Percentiles rank a stretch among this genome's conserved stretches.
phyloP scores from a whole-genome alignment of 2,888 invertebrate species.

The Aleiodes leptofemur region DNA sequence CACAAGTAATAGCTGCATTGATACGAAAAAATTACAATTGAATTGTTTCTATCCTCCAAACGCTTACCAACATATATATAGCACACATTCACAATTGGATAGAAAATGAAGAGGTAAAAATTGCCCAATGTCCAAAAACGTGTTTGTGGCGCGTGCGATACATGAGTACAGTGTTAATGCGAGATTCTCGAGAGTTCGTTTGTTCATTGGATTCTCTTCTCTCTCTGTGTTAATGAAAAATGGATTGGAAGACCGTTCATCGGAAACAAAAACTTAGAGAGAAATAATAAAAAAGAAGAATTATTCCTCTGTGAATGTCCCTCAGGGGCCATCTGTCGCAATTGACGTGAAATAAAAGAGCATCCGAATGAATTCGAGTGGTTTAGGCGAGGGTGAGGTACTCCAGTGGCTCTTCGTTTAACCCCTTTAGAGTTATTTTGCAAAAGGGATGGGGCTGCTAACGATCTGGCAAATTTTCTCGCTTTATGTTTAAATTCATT shows the following conservation, averaged over 20 bases:
- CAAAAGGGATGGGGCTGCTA: constrained; percentile 40
- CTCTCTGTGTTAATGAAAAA: constrained; percentile 70
- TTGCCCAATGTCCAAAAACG: constrained; percentile 37
- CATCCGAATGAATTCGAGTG: constrained; percentile 67
- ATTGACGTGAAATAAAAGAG: constrained; percentile 67
- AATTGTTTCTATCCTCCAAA: constrained; percentile 53
- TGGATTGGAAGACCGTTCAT: constrained; percentile 58
- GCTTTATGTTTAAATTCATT: constrained; percentile 38
- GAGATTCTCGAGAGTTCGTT: constrained; percentile 63
- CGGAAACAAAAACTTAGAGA: constrained; percentile 70
- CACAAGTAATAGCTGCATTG: constrained; percentile 48
- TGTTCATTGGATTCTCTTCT: constrained; percentile 69
- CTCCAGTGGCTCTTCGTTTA: constrained; percentile 74
- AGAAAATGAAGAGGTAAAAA: constrained; percentile 26
- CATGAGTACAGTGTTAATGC: constrained; percentile 26
- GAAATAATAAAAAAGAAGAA: too few relatives aligned
- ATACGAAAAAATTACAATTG: constrained; percentile 45
- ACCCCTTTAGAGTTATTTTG: constrained; percentile 60
- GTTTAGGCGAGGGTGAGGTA: constrained; percentile 60
- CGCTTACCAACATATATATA: constrained; percentile 18
- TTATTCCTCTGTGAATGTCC: constrained; percentile 15
- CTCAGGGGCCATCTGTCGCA: constrained; percentile 53
- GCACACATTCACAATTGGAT: constrained; percentile 29
- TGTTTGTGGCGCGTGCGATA: constrained; percentile 58
- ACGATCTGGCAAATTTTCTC: constrained; percentile 29